These are phyloP conservation scores for Enteromius argenteus DNA, from an alignment of 2,797 vertebrate genomes.

Conservation along the genomic window DNA sequence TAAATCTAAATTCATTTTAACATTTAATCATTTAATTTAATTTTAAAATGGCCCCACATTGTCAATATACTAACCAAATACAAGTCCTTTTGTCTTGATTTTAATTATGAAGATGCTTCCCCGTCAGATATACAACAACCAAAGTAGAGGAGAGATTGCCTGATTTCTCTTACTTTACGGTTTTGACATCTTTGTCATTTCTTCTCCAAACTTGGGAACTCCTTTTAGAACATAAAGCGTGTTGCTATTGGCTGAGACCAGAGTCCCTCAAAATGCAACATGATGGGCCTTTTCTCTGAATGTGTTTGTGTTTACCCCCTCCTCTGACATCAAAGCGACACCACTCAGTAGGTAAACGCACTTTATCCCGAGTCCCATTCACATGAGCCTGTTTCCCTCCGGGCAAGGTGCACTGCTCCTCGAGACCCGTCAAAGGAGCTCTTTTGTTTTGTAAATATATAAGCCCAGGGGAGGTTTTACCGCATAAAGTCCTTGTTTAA, in stretches of 20 bases:
- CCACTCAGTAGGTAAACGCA: slow-evolving; percentile 25
- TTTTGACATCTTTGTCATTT: background rate
- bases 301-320: slow-evolving; percentile 30
- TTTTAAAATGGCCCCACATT: background rate
- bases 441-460: slow-evolving; percentile 72
- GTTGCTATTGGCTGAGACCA: background rate
- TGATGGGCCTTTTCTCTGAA: background rate
- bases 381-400: background rate
- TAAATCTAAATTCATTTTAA: background rate
- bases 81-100: background rate
- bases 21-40: background rate
- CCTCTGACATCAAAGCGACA: slow-evolving; percentile 19
- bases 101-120: background rate
- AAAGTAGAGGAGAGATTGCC: background rate
- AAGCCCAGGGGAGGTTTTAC: slow-evolving; percentile 49
- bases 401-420: slow-evolving; percentile 34
- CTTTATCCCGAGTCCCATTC: slow-evolving; percentile 25
- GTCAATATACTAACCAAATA: too few relatives aligned
- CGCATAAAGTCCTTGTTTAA: slow-evolving; percentile 72
- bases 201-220: background rate
- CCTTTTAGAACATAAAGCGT: background rate
- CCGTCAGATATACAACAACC: background rate
- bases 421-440: slow-evolving; percentile 48
- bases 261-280: background rate
- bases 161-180: background rate